A percentile compares a stretch with the other conserved stretches of the same genome.
These are phyloP conservation scores for Cetoscarus ocellatus DNA, from an alignment of 2,797 vertebrate species.

Conservation along the genomic window DNA sequence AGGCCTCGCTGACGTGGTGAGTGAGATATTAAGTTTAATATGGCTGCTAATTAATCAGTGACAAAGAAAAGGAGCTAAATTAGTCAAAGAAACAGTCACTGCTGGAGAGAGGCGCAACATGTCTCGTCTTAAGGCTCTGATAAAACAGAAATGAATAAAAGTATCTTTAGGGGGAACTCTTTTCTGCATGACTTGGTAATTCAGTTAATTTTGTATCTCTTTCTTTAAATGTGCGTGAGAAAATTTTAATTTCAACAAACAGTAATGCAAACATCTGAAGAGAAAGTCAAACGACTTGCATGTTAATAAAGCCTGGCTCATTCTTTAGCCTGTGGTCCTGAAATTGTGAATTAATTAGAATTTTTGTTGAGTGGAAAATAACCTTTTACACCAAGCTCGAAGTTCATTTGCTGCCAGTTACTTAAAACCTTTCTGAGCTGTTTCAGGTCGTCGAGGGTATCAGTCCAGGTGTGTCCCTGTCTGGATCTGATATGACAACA, in stretches of 20 bases:
- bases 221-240: neutral
- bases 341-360: slow-evolving; percentile 47
- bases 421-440: slow-evolving; percentile 39
- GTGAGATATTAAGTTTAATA: neutral
- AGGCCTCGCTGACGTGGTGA: neutral
- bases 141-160: neutral
- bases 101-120: neutral
- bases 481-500: slow-evolving; percentile 30
- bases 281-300: slow-evolving; percentile 22
- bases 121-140: neutral
- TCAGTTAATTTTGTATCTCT: neutral
- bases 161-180: neutral
- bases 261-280: slow-evolving; percentile 47
- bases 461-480: slow-evolving; percentile 33
- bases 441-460: slow-evolving; percentile 48
- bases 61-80: neutral
- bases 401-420: slow-evolving; percentile 52
- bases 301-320: slow-evolving; percentile 46
- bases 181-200: neutral
- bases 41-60: neutral
- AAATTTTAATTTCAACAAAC: slow-evolving; percentile 9
- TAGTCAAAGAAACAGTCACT: too few species aligned
- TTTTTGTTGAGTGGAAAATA: slow-evolving; percentile 16
- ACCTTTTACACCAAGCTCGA: slow-evolving; percentile 3
- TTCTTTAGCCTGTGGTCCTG: slow-evolving; percentile 12